Percentiles rank a stretch among this genome's conserved stretches.
Conservation (phyloP, 2,888 invertebrate species). For the Acrocyrtus sp. region DNA sequence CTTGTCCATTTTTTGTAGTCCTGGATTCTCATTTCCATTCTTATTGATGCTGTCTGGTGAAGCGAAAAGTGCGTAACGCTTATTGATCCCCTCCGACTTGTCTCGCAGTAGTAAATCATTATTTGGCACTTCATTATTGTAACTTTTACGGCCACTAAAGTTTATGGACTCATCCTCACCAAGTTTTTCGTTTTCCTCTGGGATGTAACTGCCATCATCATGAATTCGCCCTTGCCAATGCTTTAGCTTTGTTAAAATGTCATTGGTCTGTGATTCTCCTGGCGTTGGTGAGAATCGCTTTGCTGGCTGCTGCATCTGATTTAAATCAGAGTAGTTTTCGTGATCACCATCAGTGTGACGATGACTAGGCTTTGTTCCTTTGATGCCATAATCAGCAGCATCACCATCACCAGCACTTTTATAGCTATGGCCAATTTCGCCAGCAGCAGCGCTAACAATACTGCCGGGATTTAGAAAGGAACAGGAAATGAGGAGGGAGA, state of each 20-base stretch:
- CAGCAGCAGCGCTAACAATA: not conserved
- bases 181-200: too few species aligned
- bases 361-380: too few species aligned
- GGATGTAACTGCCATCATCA: too few species aligned
- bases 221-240: constrained; percentile 38
- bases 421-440: not conserved
- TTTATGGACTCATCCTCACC: too few species aligned
- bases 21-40: not conserved
- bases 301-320: too few species aligned
- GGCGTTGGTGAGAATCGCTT: not conserved
- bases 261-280: constrained; percentile 37
- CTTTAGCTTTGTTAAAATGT: constrained; percentile 31
- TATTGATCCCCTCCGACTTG: not conserved
- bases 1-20: not conserved
- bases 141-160: not conserved
- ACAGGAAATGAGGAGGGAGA: constrained; percentile 32
- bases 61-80: constrained; percentile 6
- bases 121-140: too few species aligned
- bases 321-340: too few species aligned
- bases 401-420: not conserved
- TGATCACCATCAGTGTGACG: too few species aligned
- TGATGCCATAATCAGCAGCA: not conserved
- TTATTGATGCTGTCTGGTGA: not conserved
- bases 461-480: constrained; percentile 3
- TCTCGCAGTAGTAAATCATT: too few species aligned